Evolutionary conservation across 2,888 invertebrate genomes (phyloP).

Genomic region (Dioctria rufipes): DNA sequence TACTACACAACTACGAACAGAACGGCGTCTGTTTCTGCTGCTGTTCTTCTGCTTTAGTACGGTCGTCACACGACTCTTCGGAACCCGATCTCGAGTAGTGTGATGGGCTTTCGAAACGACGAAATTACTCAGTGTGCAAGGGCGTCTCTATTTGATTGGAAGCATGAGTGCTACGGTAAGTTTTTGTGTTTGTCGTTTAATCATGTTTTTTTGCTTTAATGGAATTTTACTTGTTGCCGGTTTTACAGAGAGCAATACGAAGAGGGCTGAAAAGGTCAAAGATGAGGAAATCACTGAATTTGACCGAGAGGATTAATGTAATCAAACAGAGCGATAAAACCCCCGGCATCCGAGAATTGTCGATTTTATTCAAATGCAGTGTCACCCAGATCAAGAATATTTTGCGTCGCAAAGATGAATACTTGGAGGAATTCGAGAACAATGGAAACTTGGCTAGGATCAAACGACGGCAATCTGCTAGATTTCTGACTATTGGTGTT

Average conservation of each 20-base stretch:
- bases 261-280: background rate
- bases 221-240: background rate
- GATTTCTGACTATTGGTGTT: background rate
- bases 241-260: background rate
- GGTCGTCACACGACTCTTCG: no score
- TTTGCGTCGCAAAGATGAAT: conserved; percentile 43
- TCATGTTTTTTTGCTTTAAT: background rate
- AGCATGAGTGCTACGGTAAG: background rate
- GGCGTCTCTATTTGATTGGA: background rate
- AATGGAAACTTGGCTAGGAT: conserved; percentile 5
- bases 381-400: conserved; percentile 48
- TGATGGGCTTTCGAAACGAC: background rate
- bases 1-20: background rate
- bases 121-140: background rate
- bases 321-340: conserved; percentile 33
- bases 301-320: conserved; percentile 35
- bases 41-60: background rate
- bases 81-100: no score
- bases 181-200: background rate
- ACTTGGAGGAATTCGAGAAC: conserved; percentile 40
- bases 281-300: conserved; percentile 2
- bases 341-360: background rate
- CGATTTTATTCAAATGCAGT: conserved; percentile 28
- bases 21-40: conserved; percentile 6
- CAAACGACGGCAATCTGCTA: conserved; percentile 34